These are phyloP conservation scores for Anhinga anhinga DNA, from an alignment of 2,113 vertebrate genomes.

Conservation along the genomic window DNA sequence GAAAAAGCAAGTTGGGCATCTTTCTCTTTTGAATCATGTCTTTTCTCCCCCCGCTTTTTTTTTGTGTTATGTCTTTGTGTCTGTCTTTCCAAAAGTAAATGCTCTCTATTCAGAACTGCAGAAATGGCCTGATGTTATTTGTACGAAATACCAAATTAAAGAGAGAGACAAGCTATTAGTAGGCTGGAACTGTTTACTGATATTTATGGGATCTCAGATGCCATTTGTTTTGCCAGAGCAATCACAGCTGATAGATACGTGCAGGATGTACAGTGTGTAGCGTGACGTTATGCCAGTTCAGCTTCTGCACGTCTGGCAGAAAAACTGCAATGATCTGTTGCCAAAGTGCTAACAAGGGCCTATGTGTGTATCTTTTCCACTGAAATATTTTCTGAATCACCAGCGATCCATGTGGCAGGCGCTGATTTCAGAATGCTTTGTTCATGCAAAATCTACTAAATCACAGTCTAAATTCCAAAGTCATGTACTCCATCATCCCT, in stretches of 20 bases:
- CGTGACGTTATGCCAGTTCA: conserved; percentile 38
- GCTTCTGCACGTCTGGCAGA: conserved; percentile 43
- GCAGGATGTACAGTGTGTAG: conserved; percentile 22
- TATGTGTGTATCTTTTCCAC: conserved; percentile 5
- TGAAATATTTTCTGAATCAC: conserved; percentile 45
- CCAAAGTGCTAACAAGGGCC: conserved; percentile 59
- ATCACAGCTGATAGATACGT: conserved; percentile 45
- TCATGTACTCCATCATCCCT: not conserved
- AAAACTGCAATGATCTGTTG: not conserved
- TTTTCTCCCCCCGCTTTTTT: too few species aligned
- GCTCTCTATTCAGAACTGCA: not conserved
- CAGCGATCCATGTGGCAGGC: conserved; percentile 35
- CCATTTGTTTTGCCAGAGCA: conserved; percentile 35
- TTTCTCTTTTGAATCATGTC: not conserved
- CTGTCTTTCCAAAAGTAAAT: not conserved
- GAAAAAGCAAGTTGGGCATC: not conserved
- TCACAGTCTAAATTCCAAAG: not conserved
- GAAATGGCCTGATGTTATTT: not conserved
- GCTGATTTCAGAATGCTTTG: conserved; percentile 47
- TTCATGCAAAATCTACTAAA: conserved; percentile 39
- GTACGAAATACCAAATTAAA: not conserved
- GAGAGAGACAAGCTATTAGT: conserved; percentile 1
- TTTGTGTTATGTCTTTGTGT: not conserved
- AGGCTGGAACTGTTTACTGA: conserved; percentile 25
- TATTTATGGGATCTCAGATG: conserved; percentile 41